Evolutionary conservation across 2,888 invertebrate species (phyloP).

Genomic region (Tricholauxania praeusta): DNA sequence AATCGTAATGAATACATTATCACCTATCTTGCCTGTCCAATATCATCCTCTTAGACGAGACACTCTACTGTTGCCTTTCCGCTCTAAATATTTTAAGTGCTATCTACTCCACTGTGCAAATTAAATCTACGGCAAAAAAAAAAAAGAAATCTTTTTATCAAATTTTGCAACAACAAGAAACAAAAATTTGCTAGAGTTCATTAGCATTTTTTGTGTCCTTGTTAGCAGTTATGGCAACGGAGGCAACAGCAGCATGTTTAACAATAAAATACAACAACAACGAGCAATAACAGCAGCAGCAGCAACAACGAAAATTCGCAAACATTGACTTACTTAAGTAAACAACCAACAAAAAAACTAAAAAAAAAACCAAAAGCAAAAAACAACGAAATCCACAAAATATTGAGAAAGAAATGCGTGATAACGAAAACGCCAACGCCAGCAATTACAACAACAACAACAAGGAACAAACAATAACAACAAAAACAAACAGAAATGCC

Average conservation of each 20-base stretch:
- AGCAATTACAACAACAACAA: constrained; percentile 22
- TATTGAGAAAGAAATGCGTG: constrained; percentile 20
- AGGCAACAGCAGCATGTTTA: not conserved
- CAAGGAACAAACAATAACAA: constrained; percentile 21
- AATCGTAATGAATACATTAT: too few relatives aligned
- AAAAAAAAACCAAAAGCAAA: constrained; percentile 23
- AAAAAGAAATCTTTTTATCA: not conserved
- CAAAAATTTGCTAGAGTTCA: constrained; percentile 4
- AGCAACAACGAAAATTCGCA: constrained; percentile 10
- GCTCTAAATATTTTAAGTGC: too few relatives aligned
- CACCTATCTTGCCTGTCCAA: too few relatives aligned
- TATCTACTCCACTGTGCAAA: too few relatives aligned
- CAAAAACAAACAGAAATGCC: constrained; percentile 17
- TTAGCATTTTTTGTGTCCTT: constrained; percentile 17
- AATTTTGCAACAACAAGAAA: not conserved
- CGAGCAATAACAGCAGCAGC: too few relatives aligned
- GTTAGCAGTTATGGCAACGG: constrained; percentile 3
- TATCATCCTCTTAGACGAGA: too few relatives aligned
- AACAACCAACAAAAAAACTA: constrained; percentile 5
- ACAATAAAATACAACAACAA: constrained; percentile 5
- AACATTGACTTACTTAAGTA: constrained; percentile 22
- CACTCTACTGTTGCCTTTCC: too few relatives aligned
- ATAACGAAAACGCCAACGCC: constrained; percentile 22
- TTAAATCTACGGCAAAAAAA: not conserved
- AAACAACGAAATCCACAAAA: constrained; percentile 19